phyloP scores from a whole-genome alignment of 2,113 vertebrate species.

The Corvus hawaiiensis region DNA sequence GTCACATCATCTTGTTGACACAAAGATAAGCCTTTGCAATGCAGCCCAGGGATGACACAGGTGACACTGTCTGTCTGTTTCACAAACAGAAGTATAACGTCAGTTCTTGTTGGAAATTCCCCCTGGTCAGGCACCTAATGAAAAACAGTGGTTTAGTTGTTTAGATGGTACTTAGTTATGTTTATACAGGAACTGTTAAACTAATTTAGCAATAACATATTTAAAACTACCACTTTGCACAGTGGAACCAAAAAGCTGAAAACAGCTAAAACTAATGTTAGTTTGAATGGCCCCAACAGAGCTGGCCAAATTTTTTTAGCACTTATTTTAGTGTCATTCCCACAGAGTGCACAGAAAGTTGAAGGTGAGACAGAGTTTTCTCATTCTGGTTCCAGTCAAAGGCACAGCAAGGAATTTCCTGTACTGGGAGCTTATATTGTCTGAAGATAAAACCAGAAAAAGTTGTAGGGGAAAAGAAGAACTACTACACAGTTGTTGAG shows the following conservation, averaged over 20 bases:
- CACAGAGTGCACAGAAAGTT: not conserved
- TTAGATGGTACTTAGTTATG: not conserved
- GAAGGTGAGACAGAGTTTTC: not conserved
- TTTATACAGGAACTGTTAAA: not conserved
- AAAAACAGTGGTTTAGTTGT: not conserved
- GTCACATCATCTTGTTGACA: not conserved
- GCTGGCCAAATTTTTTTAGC: not conserved
- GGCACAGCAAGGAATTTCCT: not conserved
- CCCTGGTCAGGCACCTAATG: not conserved
- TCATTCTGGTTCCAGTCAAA: not conserved
- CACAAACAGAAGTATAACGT: not conserved
- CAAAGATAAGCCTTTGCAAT: not conserved
- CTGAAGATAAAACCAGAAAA: not conserved
- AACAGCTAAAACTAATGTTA: not conserved
- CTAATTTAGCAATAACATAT: not conserved
- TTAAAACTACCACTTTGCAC: not conserved
- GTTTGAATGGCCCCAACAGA: not conserved
- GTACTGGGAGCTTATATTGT: not conserved
- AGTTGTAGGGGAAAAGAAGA: not conserved
- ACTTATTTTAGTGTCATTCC: not conserved
- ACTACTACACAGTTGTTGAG: not conserved
- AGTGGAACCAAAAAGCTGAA: not conserved
- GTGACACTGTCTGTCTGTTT: not conserved
- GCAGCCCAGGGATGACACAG: not conserved
- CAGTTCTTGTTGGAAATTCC: not conserved